These are phyloP conservation scores for Aleadryas rufinucha DNA, from an alignment of 2,113 vertebrate genomes.

Conservation along the genomic window DNA sequence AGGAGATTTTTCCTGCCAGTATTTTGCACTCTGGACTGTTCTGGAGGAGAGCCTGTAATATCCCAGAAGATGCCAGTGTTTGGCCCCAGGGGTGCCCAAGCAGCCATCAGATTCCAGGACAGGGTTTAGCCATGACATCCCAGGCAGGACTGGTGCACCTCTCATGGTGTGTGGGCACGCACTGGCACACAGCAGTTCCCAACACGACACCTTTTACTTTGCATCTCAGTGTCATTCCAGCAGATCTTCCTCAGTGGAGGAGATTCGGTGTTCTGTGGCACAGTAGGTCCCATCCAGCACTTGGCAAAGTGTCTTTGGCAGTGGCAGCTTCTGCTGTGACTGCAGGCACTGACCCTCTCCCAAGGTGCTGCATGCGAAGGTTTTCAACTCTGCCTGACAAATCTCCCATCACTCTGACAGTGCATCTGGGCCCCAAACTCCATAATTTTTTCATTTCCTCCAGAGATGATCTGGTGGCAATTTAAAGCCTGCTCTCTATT, in stretches of 20 bases:
- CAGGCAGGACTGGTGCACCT: fast-evolving
- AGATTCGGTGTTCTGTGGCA: fast-evolving
- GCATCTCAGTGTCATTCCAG: fast-evolving
- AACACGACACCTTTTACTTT: fast-evolving
- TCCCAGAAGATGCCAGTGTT: not conserved
- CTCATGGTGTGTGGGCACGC: fast-evolving
- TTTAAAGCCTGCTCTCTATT: not conserved
- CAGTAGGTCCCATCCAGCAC: fast-evolving
- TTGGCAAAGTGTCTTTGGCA: not conserved
- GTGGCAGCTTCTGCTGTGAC: not conserved
- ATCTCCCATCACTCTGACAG: not conserved
- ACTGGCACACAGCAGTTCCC: not conserved
- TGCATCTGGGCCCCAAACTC: not conserved
- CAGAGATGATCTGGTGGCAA: not conserved
- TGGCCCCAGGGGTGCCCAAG: not conserved
- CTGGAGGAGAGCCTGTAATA: not conserved
- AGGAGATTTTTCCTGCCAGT: not conserved
- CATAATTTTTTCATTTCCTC: not conserved
- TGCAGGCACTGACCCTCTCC: not conserved
- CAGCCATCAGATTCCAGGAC: not conserved
- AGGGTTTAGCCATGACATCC: fast-evolving
- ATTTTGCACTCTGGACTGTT: not conserved
- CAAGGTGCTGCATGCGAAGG: not conserved
- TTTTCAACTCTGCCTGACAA: not conserved
- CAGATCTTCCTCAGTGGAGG: not conserved